Conservation (phyloP, 2,113 vertebrate species). For the Grallaria varia region DNA sequence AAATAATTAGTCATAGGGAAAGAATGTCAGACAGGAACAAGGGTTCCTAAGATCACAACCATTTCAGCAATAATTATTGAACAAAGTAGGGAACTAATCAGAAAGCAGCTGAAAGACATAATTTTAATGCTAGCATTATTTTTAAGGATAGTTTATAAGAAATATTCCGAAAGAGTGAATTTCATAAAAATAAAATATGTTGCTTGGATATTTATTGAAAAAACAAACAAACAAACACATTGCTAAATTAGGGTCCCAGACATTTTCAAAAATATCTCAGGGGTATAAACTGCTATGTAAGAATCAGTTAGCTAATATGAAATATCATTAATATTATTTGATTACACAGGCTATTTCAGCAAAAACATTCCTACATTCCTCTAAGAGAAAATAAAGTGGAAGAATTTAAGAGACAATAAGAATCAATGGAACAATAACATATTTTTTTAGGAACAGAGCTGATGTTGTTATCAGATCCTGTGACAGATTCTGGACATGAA, state of each 20-base stretch:
- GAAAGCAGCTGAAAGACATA: constrained; percentile 21
- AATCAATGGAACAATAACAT: neutral
- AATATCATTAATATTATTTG: neutral
- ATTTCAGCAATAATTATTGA: constrained; percentile 58
- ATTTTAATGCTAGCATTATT: constrained; percentile 13
- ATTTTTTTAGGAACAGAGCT: neutral
- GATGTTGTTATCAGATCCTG: neutral
- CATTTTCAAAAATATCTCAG: neutral
- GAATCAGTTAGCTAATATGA: neutral
- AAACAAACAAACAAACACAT: neutral
- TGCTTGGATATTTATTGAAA: neutral
- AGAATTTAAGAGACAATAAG: neutral
- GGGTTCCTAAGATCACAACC: constrained; percentile 50
- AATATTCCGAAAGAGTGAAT: neutral
- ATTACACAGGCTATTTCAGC: neutral
- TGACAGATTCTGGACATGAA: neutral
- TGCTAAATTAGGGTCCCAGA: neutral
- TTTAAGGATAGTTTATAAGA: neutral
- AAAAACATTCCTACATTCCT: neutral
- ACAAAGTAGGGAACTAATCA: constrained; percentile 28
- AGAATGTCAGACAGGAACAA: constrained; percentile 47
- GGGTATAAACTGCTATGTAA: neutral
- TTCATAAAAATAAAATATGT: neutral
- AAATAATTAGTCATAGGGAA: constrained; percentile 71
- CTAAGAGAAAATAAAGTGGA: neutral